A percentile compares a stretch with the other conserved stretches of the same genome.
Evolutionary conservation across 1,140 invertebrate species (phyloP).

Genomic region (Piezodorus guildinii): DNA sequence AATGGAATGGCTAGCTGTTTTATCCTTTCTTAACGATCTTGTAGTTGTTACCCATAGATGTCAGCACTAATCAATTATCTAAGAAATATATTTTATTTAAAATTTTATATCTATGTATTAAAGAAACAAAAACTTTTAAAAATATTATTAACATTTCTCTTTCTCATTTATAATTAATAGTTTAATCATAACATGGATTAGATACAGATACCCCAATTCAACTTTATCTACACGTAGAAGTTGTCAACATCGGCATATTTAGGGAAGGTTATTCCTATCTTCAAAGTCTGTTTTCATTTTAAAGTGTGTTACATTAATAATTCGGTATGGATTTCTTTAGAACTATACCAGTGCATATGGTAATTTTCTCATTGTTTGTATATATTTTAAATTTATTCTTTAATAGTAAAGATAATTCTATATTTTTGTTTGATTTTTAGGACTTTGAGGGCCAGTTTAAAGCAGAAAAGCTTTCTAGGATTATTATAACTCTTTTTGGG

Average conservation of each 20-base stretch:
- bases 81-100: neutral
- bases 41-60: slow-evolving; percentile 7
- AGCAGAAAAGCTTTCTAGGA: slow-evolving; percentile 75
- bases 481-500: slow-evolving; percentile 81
- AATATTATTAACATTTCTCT: too few species aligned
- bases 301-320: too few species aligned
- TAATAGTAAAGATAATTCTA: neutral
- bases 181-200: too few species aligned
- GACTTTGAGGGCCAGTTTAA: slow-evolving; percentile 84
- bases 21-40: slow-evolving; percentile 17
- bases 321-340: slow-evolving; percentile 20
- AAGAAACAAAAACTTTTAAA: too few species aligned
- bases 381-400: neutral
- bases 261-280: too few species aligned
- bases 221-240: too few species aligned
- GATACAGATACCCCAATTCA: too few species aligned
- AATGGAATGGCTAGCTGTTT: slow-evolving; percentile 10
- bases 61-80: slow-evolving; percentile 9
- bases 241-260: too few species aligned
- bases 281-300: too few species aligned
- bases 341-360: slow-evolving; percentile 20
- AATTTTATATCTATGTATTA: neutral
- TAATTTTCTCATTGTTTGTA: neutral
- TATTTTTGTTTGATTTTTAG: slow-evolving; percentile 36
- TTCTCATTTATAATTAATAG: too few species aligned